phyloP scores from a whole-genome alignment of 1,140 invertebrate species.

The Brachionus angularis region DNA sequence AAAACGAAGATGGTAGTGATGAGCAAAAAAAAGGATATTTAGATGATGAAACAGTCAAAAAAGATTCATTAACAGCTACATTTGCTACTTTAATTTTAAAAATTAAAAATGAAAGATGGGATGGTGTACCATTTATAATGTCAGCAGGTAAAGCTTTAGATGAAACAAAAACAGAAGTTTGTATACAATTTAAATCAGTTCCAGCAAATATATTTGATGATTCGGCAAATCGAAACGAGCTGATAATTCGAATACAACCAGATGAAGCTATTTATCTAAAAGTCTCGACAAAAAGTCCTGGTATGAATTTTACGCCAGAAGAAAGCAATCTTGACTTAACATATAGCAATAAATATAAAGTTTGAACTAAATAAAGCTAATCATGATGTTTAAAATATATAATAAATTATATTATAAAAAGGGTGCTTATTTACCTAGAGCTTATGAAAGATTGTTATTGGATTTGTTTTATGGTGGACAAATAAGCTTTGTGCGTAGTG shows the following conservation, averaged over 20 bases:
- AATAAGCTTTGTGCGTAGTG: constrained; percentile 93
- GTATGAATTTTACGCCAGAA: constrained; percentile 91
- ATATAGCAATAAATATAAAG: constrained; percentile 83
- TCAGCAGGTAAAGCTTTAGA: constrained; percentile 71
- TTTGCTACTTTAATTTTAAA: constrained; percentile 79
- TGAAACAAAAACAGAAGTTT: constrained; percentile 94
- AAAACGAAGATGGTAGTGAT: constrained; percentile 72
- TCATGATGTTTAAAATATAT: not conserved
- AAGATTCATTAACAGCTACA: constrained; percentile 82
- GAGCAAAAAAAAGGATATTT: constrained; percentile 79
- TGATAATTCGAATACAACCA: constrained; percentile 95
- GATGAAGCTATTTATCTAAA: constrained; percentile 97
- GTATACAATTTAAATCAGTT: constrained; percentile 89
- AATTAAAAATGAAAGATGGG: constrained; percentile 97
- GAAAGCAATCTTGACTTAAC: constrained; percentile 97
- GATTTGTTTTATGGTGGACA: constrained; percentile 96
- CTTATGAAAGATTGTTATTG: constrained; percentile 91
- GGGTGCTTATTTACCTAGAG: constrained; percentile 81
- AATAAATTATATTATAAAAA: not conserved
- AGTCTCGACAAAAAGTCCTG: constrained; percentile 95
- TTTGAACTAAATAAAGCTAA: not conserved
- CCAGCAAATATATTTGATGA: constrained; percentile 82
- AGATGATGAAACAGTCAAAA: constrained; percentile 88
- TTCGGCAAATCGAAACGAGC: constrained; percentile 71
- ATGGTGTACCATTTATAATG: constrained; percentile 94